Conservation (phyloP, 2,797 vertebrate species). For the Alfaro cultratus region DNA sequence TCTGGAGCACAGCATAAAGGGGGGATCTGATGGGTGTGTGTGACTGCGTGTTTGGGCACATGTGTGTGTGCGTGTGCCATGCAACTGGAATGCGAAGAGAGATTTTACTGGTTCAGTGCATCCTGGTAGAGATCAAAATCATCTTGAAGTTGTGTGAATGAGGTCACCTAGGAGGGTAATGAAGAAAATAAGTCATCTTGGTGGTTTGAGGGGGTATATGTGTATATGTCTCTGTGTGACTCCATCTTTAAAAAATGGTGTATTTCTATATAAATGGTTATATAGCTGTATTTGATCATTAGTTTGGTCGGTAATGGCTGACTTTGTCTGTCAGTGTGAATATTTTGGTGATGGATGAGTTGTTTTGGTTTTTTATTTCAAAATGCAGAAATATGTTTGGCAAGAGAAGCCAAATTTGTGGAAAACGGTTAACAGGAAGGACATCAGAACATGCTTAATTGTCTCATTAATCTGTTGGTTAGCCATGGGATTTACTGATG, state of each 20-base stretch:
- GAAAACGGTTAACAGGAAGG: not conserved
- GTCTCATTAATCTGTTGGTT: not conserved
- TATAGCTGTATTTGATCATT: not conserved
- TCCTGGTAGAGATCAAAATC: constrained; percentile 70
- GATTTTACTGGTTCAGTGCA: constrained; percentile 71
- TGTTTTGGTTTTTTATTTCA: not conserved
- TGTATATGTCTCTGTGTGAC: constrained; percentile 14
- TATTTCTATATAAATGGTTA: not conserved
- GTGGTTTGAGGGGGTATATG: constrained; percentile 34
- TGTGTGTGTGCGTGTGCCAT: constrained; percentile 7
- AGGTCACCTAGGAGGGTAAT: constrained; percentile 66
- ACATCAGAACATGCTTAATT: not conserved
- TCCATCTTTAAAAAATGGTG: not conserved
- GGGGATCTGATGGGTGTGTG: constrained; percentile 1
- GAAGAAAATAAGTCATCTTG: constrained; percentile 49
- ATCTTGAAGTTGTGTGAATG: constrained; percentile 65
- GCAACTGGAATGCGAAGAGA: constrained; percentile 58
- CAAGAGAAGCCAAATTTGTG: not conserved
- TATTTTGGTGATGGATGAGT: not conserved
- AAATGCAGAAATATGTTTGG: not conserved
- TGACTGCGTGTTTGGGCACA: not conserved
- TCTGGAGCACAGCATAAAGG: constrained; percentile 43
- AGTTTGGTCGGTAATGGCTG: not conserved
- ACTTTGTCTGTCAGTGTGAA: not conserved
- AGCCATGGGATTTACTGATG: not conserved